Base-by-base conservation (phyloP, 2,888 invertebrate genomes). In the Agrilus mali region DNA sequence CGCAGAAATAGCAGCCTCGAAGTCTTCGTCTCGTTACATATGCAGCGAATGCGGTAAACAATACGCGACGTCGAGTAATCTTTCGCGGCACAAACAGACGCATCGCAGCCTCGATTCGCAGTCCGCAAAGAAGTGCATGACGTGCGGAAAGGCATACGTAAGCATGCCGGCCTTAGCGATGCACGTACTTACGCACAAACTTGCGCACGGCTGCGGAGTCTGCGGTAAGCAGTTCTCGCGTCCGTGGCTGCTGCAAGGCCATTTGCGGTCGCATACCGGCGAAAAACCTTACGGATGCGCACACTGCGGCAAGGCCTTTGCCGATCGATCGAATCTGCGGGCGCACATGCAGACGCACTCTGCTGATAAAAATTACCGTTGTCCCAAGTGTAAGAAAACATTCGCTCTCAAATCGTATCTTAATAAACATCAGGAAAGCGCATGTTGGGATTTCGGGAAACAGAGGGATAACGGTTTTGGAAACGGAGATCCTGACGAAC, bases 271-370 rank as follows among this genome's bases (percentile, higher is more conserved):
- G 4, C 95, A 96, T 69, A 93, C 93, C 0, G 89, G 89, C 4
- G 90, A 90, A 67, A 90, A 89, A 63, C 94, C 94, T 0, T 95
- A 88, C 69, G 86, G 84, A 2, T 95, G 94, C 65, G 86, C 85
- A n/a, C 85, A 86, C 59, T 95, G 94, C 67, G 89, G 89, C 50
- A 94, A 93, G 63, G 86, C 92, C 2, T 95, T 95, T 64, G 93
- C 93, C 13, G 94, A 95, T 70, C 78, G 93, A 41, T 89, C 89
- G 46, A 94, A 94, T 65, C 72, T 94, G 39, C 75, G 93, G 15
- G 94, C 93, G 0, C 94, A 95, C 69, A 86, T 93, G 80, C 92
- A 93, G 69, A 94, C 93, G 8, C 94, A 94, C 66, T 87, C 92
- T 32, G 74, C 82, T 38, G 87, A 86, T 65, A 94, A 93, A 69